These are phyloP conservation scores for Acrobasis consociella DNA, from an alignment of 2,888 invertebrate genomes.

Conservation along the genomic window DNA sequence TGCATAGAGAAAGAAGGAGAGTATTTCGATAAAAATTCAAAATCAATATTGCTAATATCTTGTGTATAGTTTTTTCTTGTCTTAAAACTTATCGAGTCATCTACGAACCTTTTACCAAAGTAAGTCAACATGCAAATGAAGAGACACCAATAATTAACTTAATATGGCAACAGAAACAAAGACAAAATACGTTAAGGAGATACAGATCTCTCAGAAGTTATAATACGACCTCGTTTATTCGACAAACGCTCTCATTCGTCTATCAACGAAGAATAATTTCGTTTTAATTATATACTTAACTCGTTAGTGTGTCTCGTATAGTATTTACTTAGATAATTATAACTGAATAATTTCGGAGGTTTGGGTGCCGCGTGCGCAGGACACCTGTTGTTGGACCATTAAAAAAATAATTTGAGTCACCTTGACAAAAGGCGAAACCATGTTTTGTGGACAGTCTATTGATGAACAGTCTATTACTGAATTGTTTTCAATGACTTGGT, in stretches of 20 bases:
- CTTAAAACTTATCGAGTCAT: no score
- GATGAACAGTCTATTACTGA: background rate
- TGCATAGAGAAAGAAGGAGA: no score
- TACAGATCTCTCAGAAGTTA: constrained; percentile 22
- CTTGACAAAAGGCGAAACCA: constrained; percentile 4
- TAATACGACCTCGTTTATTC: constrained; percentile 27
- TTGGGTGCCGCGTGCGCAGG: constrained; percentile 40
- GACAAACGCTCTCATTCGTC: constrained; percentile 25
- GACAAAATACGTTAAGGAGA: constrained; percentile 19
- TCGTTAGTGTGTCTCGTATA: constrained; percentile 39
- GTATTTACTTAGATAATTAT: constrained; percentile 61
- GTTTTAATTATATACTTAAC: constrained; percentile 58
- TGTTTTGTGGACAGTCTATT: background rate
- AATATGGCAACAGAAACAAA: constrained; percentile 9
- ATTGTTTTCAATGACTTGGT: no score
- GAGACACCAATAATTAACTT: constrained; percentile 4
- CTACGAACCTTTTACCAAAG: no score
- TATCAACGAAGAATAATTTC: constrained; percentile 41
- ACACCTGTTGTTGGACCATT: constrained; percentile 55
- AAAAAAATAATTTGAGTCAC: constrained; percentile 42
- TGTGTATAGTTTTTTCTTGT: no score
- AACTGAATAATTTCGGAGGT: constrained; percentile 56
- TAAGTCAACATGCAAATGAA: background rate
- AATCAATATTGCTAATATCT: no score
- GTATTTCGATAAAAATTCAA: no score